These are phyloP conservation scores for Virgularia gustaviana DNA, from an alignment of 92 coral and sea anemone species.

Conservation along the genomic window DNA sequence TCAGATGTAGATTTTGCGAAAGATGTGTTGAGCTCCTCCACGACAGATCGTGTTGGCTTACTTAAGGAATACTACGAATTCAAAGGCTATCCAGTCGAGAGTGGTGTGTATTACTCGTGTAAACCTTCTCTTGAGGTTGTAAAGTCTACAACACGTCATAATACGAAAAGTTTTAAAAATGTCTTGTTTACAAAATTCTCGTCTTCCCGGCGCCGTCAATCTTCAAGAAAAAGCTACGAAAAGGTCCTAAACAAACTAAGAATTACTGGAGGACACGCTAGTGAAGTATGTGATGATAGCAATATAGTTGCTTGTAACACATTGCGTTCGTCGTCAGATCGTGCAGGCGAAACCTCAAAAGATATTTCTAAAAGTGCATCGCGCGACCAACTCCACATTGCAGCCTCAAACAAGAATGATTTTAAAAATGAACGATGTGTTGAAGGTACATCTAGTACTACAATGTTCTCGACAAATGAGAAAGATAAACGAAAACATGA, in stretches of 20 bases:
- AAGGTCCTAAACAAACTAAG: slow-evolving; percentile 1
- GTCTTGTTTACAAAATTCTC: neutral
- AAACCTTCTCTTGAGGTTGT: too few species aligned
- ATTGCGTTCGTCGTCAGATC: neutral
- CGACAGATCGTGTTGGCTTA: slow-evolving; percentile 46
- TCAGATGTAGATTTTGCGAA: slow-evolving; percentile 68
- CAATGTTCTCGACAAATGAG: neutral
- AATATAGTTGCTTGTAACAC: neutral
- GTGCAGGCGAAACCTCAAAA: too few species aligned
- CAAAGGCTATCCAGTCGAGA: slow-evolving; percentile 30
- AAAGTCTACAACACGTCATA: too few species aligned
- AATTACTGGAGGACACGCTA: neutral
- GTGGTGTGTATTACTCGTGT: neutral
- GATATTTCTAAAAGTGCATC: too few species aligned
- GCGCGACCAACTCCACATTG: too few species aligned
- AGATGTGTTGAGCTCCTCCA: slow-evolving; percentile 39
- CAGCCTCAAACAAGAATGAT: too few species aligned
- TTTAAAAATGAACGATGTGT: too few species aligned
- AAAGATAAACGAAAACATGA: too few species aligned
- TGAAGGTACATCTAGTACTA: too few species aligned
- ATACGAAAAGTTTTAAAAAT: neutral
- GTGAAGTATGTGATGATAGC: neutral
- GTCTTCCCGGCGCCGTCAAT: neutral
- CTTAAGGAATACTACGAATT: slow-evolving; percentile 54
- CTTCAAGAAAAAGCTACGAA: slow-evolving; percentile 5